Conservation (phyloP, 2,888 invertebrate species). For the Tenodera sinensis region DNA sequence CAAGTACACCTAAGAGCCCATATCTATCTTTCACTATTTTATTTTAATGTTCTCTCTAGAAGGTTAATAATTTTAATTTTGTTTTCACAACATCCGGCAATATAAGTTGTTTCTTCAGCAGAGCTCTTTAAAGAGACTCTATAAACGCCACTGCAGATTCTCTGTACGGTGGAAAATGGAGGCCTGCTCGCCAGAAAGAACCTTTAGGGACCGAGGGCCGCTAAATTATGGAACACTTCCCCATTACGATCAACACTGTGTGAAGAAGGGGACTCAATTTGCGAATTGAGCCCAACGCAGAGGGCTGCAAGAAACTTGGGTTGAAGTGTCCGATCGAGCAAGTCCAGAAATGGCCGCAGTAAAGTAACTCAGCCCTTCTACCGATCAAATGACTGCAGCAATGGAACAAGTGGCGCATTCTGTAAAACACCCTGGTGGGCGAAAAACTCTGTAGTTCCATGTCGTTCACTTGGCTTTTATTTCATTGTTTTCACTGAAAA, state of each 20-base stretch:
- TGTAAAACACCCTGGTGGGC: not conserved
- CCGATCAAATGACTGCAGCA: not conserved
- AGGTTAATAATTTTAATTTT: too few species aligned
- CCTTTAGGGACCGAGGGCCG: not conserved
- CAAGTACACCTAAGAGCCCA: too few species aligned
- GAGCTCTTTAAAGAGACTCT: not conserved
- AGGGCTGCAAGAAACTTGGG: slow-evolving; percentile 1
- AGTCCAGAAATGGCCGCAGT: slow-evolving; percentile 7
- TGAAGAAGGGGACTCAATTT: slow-evolving; percentile 11
- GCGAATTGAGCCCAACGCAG: slow-evolving; percentile 6
- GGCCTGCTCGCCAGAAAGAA: not conserved
- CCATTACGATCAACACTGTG: not conserved
- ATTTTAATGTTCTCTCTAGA: too few species aligned
- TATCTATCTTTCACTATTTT: too few species aligned
- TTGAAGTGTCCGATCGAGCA: not conserved
- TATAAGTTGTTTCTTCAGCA: too few species aligned
- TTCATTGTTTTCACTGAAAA: too few species aligned
- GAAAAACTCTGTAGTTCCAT: not conserved
- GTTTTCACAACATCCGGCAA: too few species aligned
- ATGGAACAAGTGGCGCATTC: not conserved
- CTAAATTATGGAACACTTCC: not conserved
- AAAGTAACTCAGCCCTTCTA: not conserved
- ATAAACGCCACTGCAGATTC: not conserved
- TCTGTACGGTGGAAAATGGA: not conserved
- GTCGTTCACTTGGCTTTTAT: too few species aligned